Base-by-base conservation (phyloP, 2,113 vertebrate genomes). In the Marmota monax region DNA sequence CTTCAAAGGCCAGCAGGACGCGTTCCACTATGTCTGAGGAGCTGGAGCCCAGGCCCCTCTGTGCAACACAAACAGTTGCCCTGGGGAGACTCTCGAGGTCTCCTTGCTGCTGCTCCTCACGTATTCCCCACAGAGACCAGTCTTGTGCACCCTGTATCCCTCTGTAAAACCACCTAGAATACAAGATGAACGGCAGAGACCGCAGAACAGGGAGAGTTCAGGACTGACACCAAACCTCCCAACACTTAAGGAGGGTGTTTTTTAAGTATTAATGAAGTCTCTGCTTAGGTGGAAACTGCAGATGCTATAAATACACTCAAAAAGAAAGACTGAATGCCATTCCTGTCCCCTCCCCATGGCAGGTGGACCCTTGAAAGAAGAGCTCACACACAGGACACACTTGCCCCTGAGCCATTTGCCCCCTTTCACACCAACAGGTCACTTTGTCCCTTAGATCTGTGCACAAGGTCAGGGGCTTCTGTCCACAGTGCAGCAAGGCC, bases 111-210 rank as follows among this genome's bases (percentile, higher is more conserved):
- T 73, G 16, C 83, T n/a, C 42, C 5, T 9, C 37, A 22, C 2
- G 12, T 4, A 25, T 37, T 53, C 11, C 34, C 7, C 17, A 4
- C 4, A 2, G 17, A 51, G 48, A 45, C 45, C 45, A 45, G 45
- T 1, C 25, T 4, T 6, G 0, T 0, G 51, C 1, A 23, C 4
- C 29, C 34, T 4, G 20, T 4, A 17, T 56, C 69, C 63, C 69
- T 29, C 83, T 20, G 20, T n/a, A n/a, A 39, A 48, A 23, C 48
- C 20, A 4, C 10, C 39, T 14, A 22, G 56, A 58, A 58, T 20
- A 17, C 25, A 9, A 76, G 51, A 11, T 0, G 8, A 76, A 18
- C 74, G 7, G 0, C 5, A 0, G 4, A 11, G 7, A 7, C 17
- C 1, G 16, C 7, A 45, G 45, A 45, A 45, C 45, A 9, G 45